Conservation (phyloP, 1,140 invertebrate genomes). For the Oppia nitens region DNA sequence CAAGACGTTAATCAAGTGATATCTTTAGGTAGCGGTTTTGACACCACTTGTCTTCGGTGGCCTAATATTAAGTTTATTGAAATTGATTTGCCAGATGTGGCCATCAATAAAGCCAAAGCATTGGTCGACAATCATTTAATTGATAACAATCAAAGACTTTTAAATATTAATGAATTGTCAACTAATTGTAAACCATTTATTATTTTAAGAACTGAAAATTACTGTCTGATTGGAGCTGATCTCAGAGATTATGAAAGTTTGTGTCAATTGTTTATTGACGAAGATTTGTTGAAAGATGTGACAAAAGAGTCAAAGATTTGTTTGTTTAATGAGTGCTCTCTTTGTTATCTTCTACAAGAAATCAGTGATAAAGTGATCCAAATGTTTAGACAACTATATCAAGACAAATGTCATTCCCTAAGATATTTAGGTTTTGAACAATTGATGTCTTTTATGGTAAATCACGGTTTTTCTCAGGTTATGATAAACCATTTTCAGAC, state of each 20-base stretch:
- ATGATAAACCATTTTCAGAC: background rate
- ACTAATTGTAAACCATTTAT: background rate
- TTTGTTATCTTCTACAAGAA: background rate
- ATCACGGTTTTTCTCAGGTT: background rate
- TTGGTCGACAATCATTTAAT: background rate
- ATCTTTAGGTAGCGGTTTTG: background rate
- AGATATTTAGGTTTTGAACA: background rate
- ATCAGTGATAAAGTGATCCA: background rate
- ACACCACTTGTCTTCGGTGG: background rate
- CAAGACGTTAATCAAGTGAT: background rate
- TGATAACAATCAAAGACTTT: background rate
- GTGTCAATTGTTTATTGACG: background rate
- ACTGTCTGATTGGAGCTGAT: background rate
- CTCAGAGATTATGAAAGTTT: background rate
- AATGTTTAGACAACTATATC: background rate
- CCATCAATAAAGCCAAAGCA: background rate
- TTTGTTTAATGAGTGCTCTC: background rate
- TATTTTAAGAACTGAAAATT: background rate
- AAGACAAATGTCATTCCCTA: background rate
- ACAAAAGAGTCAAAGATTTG: background rate
- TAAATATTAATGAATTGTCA: background rate
- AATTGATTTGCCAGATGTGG: background rate
- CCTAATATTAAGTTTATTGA: background rate
- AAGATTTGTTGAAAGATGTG: background rate
- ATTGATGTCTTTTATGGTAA: background rate